A percentile compares a stretch with the other conserved stretches of the same genome.
Conservation (phyloP, 2,888 invertebrate genomes). For the Bursaphelenchus okinawaensis region DNA sequence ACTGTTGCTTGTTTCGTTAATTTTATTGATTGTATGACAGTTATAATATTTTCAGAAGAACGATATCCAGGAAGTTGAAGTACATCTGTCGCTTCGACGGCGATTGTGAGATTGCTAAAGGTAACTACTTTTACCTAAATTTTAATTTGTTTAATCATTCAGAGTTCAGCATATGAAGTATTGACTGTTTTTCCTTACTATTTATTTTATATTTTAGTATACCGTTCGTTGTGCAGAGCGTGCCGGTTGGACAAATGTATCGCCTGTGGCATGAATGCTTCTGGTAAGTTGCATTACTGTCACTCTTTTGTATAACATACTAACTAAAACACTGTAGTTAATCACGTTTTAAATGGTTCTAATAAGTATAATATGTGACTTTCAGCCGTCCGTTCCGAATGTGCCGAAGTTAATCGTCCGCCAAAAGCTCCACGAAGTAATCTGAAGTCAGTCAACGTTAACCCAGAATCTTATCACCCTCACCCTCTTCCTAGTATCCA, state of each 20-base stretch:
- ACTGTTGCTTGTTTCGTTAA: not conserved
- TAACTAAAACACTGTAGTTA: too few species aligned
- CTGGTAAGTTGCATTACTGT: too few species aligned
- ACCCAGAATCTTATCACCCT: not conserved
- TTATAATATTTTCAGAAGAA: constrained; percentile 12
- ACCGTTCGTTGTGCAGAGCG: constrained; percentile 28
- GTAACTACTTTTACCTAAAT: constrained; percentile 7
- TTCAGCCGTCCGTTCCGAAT: constrained; percentile 14
- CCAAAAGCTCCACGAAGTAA: constrained; percentile 9
- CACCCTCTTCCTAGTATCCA: not conserved
- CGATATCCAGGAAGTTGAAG: constrained; percentile 29
- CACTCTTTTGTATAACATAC: too few species aligned
- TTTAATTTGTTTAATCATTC: not conserved
- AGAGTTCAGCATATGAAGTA: too few species aligned
- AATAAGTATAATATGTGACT: too few species aligned
- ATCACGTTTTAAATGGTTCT: too few species aligned
- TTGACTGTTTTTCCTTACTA: too few species aligned
- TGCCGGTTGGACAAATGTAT: constrained; percentile 26
- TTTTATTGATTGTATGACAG: not conserved
- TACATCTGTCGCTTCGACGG: constrained; percentile 32
- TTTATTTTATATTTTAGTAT: constrained; percentile 8
- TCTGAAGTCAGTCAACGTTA: not conserved
- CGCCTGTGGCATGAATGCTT: constrained; percentile 27
- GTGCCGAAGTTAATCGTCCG: constrained; percentile 5
- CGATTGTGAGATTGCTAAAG: constrained; percentile 31